Evolutionary conservation across 2,797 vertebrate genomes (phyloP).

Genomic region (Danio albolineatus): DNA sequence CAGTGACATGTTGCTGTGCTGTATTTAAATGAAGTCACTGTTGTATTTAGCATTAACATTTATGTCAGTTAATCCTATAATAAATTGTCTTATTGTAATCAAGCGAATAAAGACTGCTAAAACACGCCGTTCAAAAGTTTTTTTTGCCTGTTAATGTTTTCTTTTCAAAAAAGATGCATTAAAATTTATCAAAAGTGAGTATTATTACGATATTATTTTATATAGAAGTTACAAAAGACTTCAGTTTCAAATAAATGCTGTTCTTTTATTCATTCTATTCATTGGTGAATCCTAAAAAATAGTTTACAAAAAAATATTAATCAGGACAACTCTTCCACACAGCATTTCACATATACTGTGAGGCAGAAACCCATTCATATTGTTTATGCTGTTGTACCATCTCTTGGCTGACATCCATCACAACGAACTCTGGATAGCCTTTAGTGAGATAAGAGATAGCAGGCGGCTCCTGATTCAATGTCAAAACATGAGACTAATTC

Average conservation of each 20-base stretch:
- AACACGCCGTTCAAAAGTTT: neutral
- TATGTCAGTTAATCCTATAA: neutral
- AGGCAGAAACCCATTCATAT: slow-evolving; percentile 3
- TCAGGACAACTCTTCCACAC: neutral
- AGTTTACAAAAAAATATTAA: neutral
- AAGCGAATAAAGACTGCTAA: neutral
- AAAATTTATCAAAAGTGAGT: neutral
- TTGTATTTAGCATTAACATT: neutral
- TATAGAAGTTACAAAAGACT: no score
- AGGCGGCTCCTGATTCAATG: slow-evolving; percentile 23
- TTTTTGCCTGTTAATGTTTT: neutral
- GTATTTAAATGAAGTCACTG: neutral
- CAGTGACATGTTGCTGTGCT: neutral
- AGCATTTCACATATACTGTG: neutral
- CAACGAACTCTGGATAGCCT: slow-evolving; percentile 42
- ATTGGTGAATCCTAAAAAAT: neutral
- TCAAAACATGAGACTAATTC: slow-evolving; percentile 45
- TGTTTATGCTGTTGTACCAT: neutral
- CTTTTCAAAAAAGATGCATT: neutral
- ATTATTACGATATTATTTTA: no score
- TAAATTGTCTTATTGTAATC: no score
- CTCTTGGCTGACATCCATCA: slow-evolving; percentile 32
- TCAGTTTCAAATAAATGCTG: no score
- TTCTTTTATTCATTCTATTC: no score
- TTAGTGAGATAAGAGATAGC: slow-evolving; percentile 29